Conservation (phyloP, 2,113 vertebrate genomes). For the Thunnus thynnus region DNA sequence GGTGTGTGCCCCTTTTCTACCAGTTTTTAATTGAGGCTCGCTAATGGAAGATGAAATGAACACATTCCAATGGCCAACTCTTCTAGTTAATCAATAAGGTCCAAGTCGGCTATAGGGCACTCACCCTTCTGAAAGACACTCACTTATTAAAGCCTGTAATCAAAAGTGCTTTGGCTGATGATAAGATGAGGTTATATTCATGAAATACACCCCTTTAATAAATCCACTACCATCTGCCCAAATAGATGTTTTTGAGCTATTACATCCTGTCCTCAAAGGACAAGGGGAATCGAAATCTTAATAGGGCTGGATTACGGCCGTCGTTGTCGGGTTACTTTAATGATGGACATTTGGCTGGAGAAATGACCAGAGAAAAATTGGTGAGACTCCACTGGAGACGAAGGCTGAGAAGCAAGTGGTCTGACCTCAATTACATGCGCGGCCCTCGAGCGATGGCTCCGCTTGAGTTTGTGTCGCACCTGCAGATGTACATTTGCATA, state of each 20-base stretch:
- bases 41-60: constrained; percentile 63
- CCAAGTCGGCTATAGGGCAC: constrained; percentile 50
- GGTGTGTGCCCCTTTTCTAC: constrained; percentile 21
- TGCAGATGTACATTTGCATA: constrained; percentile 29
- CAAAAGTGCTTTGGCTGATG: constrained; percentile 64
- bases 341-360: constrained; percentile 44
- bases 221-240: constrained; percentile 66
- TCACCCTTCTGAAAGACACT: constrained; percentile 64
- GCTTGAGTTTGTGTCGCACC: constrained; percentile 5
- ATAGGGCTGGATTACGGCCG: constrained; percentile 55
- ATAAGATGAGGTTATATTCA: constrained; percentile 58
- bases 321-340: constrained; percentile 51
- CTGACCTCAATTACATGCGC: constrained; percentile 52
- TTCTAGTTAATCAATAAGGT: constrained; percentile 64
- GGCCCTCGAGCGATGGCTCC: constrained; percentile 8
- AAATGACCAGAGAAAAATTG: constrained; percentile 38
- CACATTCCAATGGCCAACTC: constrained; percentile 33
- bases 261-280: constrained; percentile 67
- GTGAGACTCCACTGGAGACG: constrained; percentile 23
- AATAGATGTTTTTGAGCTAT: constrained; percentile 76
- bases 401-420: constrained; percentile 26
- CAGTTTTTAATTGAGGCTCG: constrained; percentile 56
- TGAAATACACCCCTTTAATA: constrained; percentile 71
- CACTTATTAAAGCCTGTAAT: constrained; percentile 64
- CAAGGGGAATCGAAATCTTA: constrained; percentile 59